Conservation (phyloP, 2,888 invertebrate species). For the Ernsta delagoae region DNA sequence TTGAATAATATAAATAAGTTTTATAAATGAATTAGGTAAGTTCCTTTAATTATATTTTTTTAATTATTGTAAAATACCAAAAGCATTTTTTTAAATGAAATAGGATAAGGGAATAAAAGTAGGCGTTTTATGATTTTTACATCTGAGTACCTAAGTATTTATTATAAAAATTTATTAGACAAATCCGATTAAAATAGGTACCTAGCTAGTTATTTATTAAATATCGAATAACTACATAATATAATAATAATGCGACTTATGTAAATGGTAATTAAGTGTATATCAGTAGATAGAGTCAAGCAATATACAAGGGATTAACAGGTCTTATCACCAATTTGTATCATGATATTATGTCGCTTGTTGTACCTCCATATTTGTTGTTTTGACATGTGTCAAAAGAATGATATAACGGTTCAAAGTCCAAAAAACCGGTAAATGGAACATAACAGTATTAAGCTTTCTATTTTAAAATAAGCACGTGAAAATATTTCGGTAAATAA, state of each 20-base stretch:
- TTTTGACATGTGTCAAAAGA: constrained; percentile 15
- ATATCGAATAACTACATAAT: too few relatives aligned
- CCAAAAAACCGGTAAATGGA: too few relatives aligned
- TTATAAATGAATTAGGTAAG: too few relatives aligned
- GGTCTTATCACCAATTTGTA: constrained; percentile 49
- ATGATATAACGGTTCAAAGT: neutral
- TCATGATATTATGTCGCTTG: constrained; percentile 36
- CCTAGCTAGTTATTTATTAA: constrained; percentile 9
- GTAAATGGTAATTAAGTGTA: constrained; percentile 23
- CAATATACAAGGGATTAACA: constrained; percentile 72
- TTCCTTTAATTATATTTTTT: too few relatives aligned
- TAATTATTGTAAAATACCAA: too few relatives aligned
- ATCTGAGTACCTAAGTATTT: too few relatives aligned
- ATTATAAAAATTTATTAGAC: neutral
- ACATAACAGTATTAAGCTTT: too few relatives aligned
- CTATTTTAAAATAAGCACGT: too few relatives aligned
- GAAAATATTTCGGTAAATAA: too few relatives aligned
- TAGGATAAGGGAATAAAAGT: neutral
- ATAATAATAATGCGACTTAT: constrained; percentile 10
- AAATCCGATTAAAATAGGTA: constrained; percentile 35
- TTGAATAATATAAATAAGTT: too few relatives aligned
- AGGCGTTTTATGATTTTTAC: neutral
- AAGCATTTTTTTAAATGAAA: neutral
- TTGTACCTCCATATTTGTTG: constrained; percentile 8
- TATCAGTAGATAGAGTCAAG: constrained; percentile 52